phyloP scores from a whole-genome alignment of 2,888 invertebrate species.

The Schrankia costaestrigalis region DNA sequence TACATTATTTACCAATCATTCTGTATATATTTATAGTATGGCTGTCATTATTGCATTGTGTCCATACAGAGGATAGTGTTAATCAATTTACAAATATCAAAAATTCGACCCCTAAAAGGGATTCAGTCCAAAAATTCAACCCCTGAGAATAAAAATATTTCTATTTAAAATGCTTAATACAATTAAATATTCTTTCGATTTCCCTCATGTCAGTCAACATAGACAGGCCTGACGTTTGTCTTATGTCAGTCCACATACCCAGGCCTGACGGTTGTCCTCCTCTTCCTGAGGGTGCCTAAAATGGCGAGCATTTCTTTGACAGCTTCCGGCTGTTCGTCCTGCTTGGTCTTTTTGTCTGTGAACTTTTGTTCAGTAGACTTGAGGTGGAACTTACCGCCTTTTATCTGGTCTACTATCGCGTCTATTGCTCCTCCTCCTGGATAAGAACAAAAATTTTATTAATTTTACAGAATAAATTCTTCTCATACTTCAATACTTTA shows the following conservation, averaged over 20 bases:
- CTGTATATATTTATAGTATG: no score
- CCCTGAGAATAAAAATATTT: no score
- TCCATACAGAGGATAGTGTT: no score
- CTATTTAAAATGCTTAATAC: no score
- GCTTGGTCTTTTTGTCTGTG: conserved; percentile 71
- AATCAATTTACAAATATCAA: no score
- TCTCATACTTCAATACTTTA: no score
- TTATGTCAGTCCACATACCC: conserved; percentile 15
- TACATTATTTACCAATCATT: no score
- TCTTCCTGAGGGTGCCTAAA: conserved; percentile 73
- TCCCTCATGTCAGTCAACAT: neutral
- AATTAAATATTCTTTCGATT: no score
- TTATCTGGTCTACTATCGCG: conserved; percentile 88
- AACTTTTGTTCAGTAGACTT: conserved; percentile 83
- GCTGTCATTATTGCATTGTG: no score
- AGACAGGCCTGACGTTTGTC: conserved; percentile 2
- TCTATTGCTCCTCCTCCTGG: conserved; percentile 82
- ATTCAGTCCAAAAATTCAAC: no score
- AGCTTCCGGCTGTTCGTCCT: conserved; percentile 80
- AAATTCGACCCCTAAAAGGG: no score
- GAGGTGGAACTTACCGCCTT: conserved; percentile 86
- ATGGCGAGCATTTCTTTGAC: conserved; percentile 84
- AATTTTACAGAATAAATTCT: no score
- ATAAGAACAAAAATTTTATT: neutral
- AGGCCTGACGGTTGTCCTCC: conserved; percentile 35